These are phyloP conservation scores for Champsocephalus gunnari DNA, from an alignment of 2,797 vertebrate species.

Conservation along the genomic window DNA sequence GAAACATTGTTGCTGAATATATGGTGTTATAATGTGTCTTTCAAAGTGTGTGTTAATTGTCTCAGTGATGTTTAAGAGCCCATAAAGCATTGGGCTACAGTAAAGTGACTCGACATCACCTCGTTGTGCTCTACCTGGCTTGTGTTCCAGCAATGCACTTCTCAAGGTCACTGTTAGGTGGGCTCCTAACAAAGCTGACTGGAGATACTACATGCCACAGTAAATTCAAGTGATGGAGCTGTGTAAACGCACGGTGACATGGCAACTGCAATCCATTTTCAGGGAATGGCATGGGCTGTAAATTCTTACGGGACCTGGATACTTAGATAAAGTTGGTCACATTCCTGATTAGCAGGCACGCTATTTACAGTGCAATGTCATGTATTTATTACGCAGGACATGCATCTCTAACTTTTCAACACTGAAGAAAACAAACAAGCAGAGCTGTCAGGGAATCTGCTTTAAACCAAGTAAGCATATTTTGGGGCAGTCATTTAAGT, in stretches of 20 bases:
- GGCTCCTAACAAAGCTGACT: constrained; percentile 36
- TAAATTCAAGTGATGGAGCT: constrained; percentile 65
- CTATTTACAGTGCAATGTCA: neutral
- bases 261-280: constrained; percentile 42
- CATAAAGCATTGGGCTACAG: constrained; percentile 18
- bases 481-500: neutral
- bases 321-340: constrained; percentile 25
- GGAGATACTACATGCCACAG: constrained; percentile 64
- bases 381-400: neutral
- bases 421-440: neutral
- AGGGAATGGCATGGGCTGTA: constrained; percentile 38
- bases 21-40: neutral
- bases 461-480: neutral
- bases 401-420: neutral
- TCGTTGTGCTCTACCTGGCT: constrained; percentile 29
- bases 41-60: constrained; percentile 10
- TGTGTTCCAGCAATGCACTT: constrained; percentile 38
- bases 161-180: constrained; percentile 70
- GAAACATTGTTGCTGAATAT: neutral
- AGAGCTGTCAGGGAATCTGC: neutral
- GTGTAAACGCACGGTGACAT: constrained; percentile 57
- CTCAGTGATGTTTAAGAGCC: constrained; percentile 12
- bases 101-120: constrained; percentile 31
- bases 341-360: neutral
- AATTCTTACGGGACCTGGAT: constrained; percentile 59